Evolutionary conservation across 2,888 invertebrate species (phyloP), one percentile per base, ranked within the genome.

Genomic region (Cancer borealis): DNA sequence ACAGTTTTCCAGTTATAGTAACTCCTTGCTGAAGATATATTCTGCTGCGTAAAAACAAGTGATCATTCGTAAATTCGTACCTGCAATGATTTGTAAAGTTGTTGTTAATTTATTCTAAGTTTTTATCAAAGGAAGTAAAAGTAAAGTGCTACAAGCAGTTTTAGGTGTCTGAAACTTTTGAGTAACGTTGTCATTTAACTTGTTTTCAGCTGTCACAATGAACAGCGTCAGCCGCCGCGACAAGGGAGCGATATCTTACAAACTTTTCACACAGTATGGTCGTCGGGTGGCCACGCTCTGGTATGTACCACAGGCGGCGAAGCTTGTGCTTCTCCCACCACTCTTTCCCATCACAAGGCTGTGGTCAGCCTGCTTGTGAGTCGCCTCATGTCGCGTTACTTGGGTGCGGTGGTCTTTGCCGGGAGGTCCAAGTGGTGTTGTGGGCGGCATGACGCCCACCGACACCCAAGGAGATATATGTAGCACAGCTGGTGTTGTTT

Each of bases 321-420:
- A 17, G 54, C 54, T 54, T 54, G 54, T 54, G 54, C 54, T 54
- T 54, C 14, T 54, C 14, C 12, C 10, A 54, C 54, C 54, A 54
- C 14, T 17, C 54, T 14, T 17, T 0, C 54, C 54, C 54, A 17
- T 14, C 14, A 14, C 54, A 3, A 73, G 30, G 79, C 30, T 79
- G 79, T 79, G 79, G 30, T 79, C 79, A 79, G 79, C 79, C 79
- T 79, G 30, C 79, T 30, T 12, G 79, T 26, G 79, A 79, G 79
- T 79, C 79, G 30, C 79, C 30, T 79, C 79, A 10, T 30, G 79
- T 30, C 79, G 26, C 79, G 79, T 1, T 30, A 30, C 10, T 10
- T 30, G 79, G 79, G 79, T 17, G 54, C 10, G 79, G 26, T 79
- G 79, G 79, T n/a, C 26, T n/a, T 26, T 26, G 26, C n/a, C 26